Evolutionary conservation across 2,113 vertebrate species (phyloP), one percentile per base, ranked within the genome.

Genomic region (Tragelaphus strepsiceros): DNA sequence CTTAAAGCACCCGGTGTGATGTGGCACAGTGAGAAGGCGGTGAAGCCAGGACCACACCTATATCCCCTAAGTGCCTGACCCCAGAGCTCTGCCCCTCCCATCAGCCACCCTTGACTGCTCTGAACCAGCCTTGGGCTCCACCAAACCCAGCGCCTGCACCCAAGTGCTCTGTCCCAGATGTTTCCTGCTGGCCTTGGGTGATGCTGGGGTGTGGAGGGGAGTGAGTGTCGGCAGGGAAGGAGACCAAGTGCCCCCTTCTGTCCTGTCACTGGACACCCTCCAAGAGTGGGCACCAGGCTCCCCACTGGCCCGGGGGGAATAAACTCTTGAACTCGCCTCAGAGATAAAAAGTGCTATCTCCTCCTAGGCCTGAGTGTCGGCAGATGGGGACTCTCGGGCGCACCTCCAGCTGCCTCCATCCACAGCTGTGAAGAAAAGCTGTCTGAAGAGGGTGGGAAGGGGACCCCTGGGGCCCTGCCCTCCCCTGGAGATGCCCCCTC

Each of bases 261-360:
- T 95, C 88, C 91, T 81, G 30, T 97, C 61, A n/a, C 64, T 84
- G 87, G 83, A 97, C 91, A 92, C 93, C 62, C 96, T 96, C 95
- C 71, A 94, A 90, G 93, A 96, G 87, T 4, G 96, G 97, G 96
- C 96, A 98, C 91, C 39, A 84, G 93, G 35, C 93, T 97, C 83
- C 86, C 58, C 80, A 54, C 78, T 97, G 83, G 67, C 77, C 58
- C 0, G 71, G 94, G 84, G 56, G 91, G 96, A 96, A 96, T 98
- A 98, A 98, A 98, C 96, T 98, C 95, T 97, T 97, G 96, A 98
- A 98, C 98, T 95, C 87, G 87, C 71, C 6, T 62, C 53, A 80
- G 95, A 98, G 98, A 98, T 98, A 98, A 97, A 97, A 96, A 80
- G 93, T 6, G 2, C 95, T 97, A 98, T 98, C 98, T 97, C 71